These are phyloP conservation scores for Pelecanoides urinatrix DNA, from an alignment of 2,113 vertebrate species.

Conservation along the genomic window DNA sequence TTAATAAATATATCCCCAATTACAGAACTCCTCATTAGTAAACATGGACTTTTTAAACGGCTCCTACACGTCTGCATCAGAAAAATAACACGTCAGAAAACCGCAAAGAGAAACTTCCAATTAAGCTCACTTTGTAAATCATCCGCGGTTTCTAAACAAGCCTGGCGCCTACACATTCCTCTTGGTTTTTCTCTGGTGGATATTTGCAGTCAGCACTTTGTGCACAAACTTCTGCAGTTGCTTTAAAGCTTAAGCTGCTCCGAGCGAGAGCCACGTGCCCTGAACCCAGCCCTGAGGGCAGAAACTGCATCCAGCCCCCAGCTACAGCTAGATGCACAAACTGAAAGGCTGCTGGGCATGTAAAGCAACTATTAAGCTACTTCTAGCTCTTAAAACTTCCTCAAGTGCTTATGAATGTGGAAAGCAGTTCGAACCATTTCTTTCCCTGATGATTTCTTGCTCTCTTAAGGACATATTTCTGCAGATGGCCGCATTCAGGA, in stretches of 20 bases:
- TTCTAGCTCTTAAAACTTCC: background rate
- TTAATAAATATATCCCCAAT: background rate
- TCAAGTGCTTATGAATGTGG: background rate
- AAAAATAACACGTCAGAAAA: background rate
- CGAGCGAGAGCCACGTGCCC: accelerated
- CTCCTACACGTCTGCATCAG: background rate
- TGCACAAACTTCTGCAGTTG: background rate
- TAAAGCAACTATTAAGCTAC: background rate
- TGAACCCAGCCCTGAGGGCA: background rate
- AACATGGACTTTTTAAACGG: background rate
- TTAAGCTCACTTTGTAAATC: conserved; percentile 52
- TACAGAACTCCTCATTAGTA: background rate
- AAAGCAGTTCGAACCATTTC: background rate
- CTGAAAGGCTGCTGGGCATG: background rate
- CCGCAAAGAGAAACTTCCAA: conserved; percentile 23
- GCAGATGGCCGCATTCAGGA: background rate
- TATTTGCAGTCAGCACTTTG: background rate
- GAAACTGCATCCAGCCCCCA: background rate
- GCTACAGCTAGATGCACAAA: background rate
- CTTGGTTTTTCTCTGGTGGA: background rate
- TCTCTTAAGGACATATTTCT: background rate
- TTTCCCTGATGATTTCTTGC: background rate
- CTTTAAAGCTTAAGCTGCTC: background rate
- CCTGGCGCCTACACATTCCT: background rate
- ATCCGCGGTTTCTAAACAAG: conserved; percentile 22